Base-by-base conservation (phyloP, 2,113 vertebrate species). In the Caloenas nicobarica region DNA sequence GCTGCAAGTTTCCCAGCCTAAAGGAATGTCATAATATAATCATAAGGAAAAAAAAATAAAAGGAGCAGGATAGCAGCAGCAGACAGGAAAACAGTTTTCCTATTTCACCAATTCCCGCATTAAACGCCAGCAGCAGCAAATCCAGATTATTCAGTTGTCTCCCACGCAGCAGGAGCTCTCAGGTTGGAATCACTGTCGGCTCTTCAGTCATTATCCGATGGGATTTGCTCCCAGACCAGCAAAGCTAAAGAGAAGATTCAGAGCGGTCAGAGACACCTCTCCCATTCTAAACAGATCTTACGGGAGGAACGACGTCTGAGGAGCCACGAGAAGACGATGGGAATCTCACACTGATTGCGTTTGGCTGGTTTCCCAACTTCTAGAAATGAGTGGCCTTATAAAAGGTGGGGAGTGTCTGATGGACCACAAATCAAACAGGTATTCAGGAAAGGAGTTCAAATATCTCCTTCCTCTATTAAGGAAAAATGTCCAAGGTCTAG, bases 101-200 rank as follows among this genome's bases (percentile, higher is more conserved):
- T 25, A 40, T 48, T 33, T 92, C 57, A 34, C 34, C 61, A 83
- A 46, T 54, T 86, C 57, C 53, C 16, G 3, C 17, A 40, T 50
- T 70, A 84, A 79, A 72, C 33, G 53, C 68, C n/a, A 19, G 11
- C 44, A 86, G 73, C 2, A 68, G 31, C 42, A 71, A 78, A 91
- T 76, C 70, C 91, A 85, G 60, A 57, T 33, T 69, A 71, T 29
- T 77, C 60, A 51, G 25, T 65, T 82, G 84, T 82, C 76, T 94
- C 54, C 42, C 48, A 74, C 86, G 85, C 68, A 76, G 86, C 72
- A 74, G 56, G 40, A 93, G 64, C 70, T 81, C 77, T 65, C 83
- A 91, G 53, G 44, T 73, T 93, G 31, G 94, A 88, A 92, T 22
- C 36, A 64, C 91, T 93, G 91, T 93, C 93, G 88, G 3, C 34